Base-by-base conservation (phyloP, 1,140 invertebrate species). In the Dysdera silvatica region DNA sequence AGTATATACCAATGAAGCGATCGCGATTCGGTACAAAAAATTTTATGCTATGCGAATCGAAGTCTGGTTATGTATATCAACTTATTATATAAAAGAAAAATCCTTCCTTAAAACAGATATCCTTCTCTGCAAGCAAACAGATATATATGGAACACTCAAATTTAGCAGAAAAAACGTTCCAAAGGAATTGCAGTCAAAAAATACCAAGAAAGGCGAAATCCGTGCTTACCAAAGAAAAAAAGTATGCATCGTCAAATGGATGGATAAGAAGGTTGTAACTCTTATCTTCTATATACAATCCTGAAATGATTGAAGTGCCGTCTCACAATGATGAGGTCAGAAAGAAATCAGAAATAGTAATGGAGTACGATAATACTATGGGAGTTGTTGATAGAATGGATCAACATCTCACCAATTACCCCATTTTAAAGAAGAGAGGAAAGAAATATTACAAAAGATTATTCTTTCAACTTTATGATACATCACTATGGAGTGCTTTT, bases 381-480 rank as follows among this genome's bases (percentile, higher is more conserved):
- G 56, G 45, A 20, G 43, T 43, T 4, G 23, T 49, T 33, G 56
- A 59, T 59, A 49, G 40, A 60, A 40, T 60, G 23, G 32, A 60
- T 51, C 57, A 51, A n/a, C 47, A 60, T 31, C 57, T 60, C 43
- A 60, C 57, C 5, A 49, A 4, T 23, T 52, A 60, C 26, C 57
- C 23, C 1, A 16, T 51, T 12, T 24, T n/a, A 31, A 60, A 48
- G 31, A 52, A 52, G 4, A 35, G 33, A 52, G 47, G 26, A 24
- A 60, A 60, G 29, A 51, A 60, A 60, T 60, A 52, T 41, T 60
- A 51, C 35, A 48, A 60, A 60, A 51, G 52, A 40, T 37, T 29
- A 41, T 51, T 51, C 24, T 54, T 54, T 23, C 33, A 40, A 14
- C 57, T 51, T 18, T 48, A 51, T 20, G 57, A 60, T 31, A 12